These are phyloP conservation scores for Myotis davidii DNA, from an alignment of 2,113 vertebrate species.

Conservation along the genomic window DNA sequence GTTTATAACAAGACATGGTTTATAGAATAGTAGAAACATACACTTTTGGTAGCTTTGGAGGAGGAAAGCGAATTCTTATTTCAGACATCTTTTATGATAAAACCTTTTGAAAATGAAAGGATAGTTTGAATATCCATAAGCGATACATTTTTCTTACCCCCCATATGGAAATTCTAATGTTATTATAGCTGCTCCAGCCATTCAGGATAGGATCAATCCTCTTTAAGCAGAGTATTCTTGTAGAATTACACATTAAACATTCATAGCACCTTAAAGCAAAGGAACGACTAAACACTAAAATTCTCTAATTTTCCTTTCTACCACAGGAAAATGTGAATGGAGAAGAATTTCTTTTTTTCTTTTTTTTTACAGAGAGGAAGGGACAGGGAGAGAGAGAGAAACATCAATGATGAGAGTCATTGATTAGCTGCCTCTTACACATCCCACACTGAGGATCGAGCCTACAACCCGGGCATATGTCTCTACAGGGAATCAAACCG, in stretches of 20 bases:
- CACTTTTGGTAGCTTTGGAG: neutral
- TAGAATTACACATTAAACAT: constrained; percentile 3
- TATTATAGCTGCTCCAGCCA: neutral
- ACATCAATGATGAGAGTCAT: too few relatives aligned
- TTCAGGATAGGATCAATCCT: neutral
- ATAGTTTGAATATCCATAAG: neutral
- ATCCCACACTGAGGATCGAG: too few relatives aligned
- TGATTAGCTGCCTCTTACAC: too few relatives aligned
- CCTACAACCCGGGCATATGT: too few relatives aligned
- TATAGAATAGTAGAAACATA: neutral
- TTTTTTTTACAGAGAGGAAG: too few relatives aligned
- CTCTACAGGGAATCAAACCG: too few relatives aligned
- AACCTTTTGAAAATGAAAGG: constrained; percentile 2
- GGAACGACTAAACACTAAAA: neutral
- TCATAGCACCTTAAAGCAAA: neutral
- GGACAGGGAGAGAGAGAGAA: too few relatives aligned
- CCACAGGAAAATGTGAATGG: neutral
- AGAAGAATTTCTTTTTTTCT: neutral
- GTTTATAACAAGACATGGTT: neutral
- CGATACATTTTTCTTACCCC: neutral
- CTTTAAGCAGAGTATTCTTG: constrained; percentile 14
- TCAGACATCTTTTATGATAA: neutral
- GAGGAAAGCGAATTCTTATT: constrained; percentile 18
- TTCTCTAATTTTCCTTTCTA: constrained; percentile 19
- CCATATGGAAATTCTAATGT: neutral